Base-by-base conservation (phyloP, 1,140 invertebrate genomes). In the Heliconius nattereri region DNA sequence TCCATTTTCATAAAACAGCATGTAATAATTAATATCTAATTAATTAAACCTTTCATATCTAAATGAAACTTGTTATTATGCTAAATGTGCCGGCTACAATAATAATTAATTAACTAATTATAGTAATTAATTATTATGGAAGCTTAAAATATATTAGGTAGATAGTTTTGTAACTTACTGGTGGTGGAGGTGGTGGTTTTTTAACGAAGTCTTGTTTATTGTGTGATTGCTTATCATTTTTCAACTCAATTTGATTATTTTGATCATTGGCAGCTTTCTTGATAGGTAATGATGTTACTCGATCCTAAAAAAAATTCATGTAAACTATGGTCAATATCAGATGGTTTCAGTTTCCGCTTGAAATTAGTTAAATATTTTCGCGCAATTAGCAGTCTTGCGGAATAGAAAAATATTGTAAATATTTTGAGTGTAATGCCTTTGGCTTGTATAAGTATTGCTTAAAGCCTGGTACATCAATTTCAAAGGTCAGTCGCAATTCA, bases 171-270 rank as follows among this genome's bases (percentile, higher is more conserved):
- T 23, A 73, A 93, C 94, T 95, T 93, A 96, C 96, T 81, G 95
- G 96, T 80, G 96, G 96, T 73, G 96, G 96, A 45, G 95, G 95
- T 26, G 95, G 95, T 7, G 95, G 95, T 75, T 88, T 90, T 57
- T 91, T 87, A 16, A 84, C 78, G 8, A 84, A 78, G 82, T 91
- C 89, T 66, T 84, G 84, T 78, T 87, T 90, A 73, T 81, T 81
- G 78, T 83, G 82, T 11, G 78, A 85, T 57, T 84, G 80, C 32
- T 86, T 85, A 75, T 85, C 83, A 73, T 84, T 82, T 71, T 80
- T 73, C 80, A 81, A 75, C 73, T 85, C 75, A 66, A 26, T 29
- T 16, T 66, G 71, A 72, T 20, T 37, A 26, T 26, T 40, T 72
- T 37, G 71, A 16, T 72, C 71, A 40, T 72, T 72, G 29, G 13